Evolutionary conservation across 2,888 invertebrate genomes (phyloP).

Genomic region (Morinoia aosen): DNA sequence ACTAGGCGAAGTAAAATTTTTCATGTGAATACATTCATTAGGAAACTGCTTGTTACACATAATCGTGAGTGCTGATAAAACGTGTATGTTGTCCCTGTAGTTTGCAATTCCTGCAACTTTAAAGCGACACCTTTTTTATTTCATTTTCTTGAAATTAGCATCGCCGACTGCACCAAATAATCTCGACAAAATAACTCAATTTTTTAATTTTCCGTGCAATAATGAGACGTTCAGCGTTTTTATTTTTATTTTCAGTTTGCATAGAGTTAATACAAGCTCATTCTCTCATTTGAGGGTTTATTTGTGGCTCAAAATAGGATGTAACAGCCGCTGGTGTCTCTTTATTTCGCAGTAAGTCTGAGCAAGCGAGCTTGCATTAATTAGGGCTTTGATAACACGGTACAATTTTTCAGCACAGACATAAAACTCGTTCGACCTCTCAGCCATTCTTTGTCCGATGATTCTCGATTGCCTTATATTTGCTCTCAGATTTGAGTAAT

Average conservation of each 20-base stretch:
- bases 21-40: background rate
- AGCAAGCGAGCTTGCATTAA: background rate
- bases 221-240: background rate
- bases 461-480: background rate
- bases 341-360: background rate
- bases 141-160: background rate
- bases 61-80: background rate
- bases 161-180: background rate
- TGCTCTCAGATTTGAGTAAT: background rate
- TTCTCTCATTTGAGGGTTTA: background rate
- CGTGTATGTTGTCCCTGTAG: background rate
- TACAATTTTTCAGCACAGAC: background rate
- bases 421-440: background rate
- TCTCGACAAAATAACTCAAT: background rate
- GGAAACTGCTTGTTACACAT: background rate
- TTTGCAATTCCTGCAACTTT: background rate
- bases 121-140: background rate
- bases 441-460: background rate
- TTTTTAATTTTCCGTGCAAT: background rate
- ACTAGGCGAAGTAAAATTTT: background rate
- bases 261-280: no score
- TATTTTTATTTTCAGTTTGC: no score
- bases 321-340: background rate
- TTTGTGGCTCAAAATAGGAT: background rate
- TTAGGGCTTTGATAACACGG: background rate